Percentiles rank a stretch among this genome's conserved stretches.
Evolutionary conservation across 2,888 invertebrate genomes (phyloP).

Genomic region (Ecliptopera silaceata): DNA sequence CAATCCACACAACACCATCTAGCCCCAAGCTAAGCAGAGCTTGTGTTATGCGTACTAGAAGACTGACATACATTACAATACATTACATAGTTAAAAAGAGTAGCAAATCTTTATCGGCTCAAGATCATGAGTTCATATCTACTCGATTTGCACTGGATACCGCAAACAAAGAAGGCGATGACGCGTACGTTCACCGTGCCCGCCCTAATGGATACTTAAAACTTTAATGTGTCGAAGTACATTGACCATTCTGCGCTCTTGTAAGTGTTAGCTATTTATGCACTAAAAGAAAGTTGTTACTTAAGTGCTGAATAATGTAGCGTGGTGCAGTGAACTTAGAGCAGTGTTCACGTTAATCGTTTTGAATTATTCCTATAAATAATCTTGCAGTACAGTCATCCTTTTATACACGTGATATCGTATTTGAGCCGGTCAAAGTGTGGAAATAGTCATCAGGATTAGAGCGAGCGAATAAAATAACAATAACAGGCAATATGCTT

Average conservation of each 20-base stretch:
- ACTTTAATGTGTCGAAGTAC: slow-evolving; percentile 51
- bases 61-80: too few species aligned
- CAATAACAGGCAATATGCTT: slow-evolving; percentile 46
- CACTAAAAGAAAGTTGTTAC: slow-evolving; percentile 10
- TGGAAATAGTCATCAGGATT: background rate
- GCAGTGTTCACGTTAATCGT: background rate
- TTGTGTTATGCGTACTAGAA: too few species aligned
- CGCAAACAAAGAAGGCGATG: slow-evolving; percentile 18
- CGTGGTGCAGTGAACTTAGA: slow-evolving; percentile 7
- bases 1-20: too few species aligned
- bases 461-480: slow-evolving; percentile 24
- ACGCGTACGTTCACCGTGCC: slow-evolving; percentile 51
- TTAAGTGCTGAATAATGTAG: slow-evolving; percentile 19
- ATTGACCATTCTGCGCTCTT: slow-evolving; percentile 36
- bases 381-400: background rate
- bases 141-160: slow-evolving; percentile 3
- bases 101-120: background rate
- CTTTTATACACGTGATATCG: background rate
- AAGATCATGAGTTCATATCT: slow-evolving; percentile 7
- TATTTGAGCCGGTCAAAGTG: background rate
- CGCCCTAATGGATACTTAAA: slow-evolving; percentile 58
- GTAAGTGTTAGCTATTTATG: slow-evolving; percentile 16
- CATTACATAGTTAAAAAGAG: too few species aligned
- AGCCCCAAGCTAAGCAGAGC: too few species aligned
- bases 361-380: background rate